A percentile compares a stretch with the other conserved stretches of the same genome.
Evolutionary conservation across 92 coral and sea anemone genomes (phyloP).

Genomic region (Parazoanthus swiftii): DNA sequence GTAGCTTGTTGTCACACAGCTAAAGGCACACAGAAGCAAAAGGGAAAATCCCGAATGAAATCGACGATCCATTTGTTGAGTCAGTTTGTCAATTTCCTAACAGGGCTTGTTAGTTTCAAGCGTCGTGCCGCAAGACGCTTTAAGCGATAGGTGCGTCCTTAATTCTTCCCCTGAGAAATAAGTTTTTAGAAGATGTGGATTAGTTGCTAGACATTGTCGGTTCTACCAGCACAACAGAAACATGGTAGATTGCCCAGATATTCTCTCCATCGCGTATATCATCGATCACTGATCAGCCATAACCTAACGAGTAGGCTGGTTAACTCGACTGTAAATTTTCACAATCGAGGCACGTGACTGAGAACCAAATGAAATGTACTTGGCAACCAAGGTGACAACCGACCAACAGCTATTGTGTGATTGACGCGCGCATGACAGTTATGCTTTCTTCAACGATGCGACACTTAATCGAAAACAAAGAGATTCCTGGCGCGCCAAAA

Average conservation of each 20-base stretch:
- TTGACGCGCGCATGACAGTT: constrained; percentile 42
- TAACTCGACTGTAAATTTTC: constrained; percentile 16
- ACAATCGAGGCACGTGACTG: constrained; percentile 55
- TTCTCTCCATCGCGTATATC: neutral
- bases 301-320: neutral
- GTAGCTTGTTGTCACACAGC: constrained; percentile 39
- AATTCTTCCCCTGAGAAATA: constrained; percentile 18
- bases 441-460: constrained; percentile 30
- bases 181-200: constrained; percentile 34
- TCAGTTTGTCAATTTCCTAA: constrained; percentile 13
- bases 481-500: constrained; percentile 63
- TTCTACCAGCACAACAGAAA: constrained; percentile 1
- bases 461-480: constrained; percentile 45
- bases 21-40: constrained; percentile 38
- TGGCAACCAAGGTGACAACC: constrained; percentile 23
- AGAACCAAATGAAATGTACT: constrained; percentile 43
- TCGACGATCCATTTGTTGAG: constrained; percentile 32
- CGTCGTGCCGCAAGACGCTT: constrained; percentile 36
- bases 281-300: constrained; percentile 20
- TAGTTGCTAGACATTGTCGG: constrained; percentile 30
- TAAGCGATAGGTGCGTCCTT: constrained; percentile 31
- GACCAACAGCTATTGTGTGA: constrained; percentile 23
- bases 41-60: constrained; percentile 33
- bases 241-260: neutral
- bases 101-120: constrained; percentile 47